Evolutionary conservation across 2,113 vertebrate genomes (phyloP).

Genomic region (Peromyscus leucopus): DNA sequence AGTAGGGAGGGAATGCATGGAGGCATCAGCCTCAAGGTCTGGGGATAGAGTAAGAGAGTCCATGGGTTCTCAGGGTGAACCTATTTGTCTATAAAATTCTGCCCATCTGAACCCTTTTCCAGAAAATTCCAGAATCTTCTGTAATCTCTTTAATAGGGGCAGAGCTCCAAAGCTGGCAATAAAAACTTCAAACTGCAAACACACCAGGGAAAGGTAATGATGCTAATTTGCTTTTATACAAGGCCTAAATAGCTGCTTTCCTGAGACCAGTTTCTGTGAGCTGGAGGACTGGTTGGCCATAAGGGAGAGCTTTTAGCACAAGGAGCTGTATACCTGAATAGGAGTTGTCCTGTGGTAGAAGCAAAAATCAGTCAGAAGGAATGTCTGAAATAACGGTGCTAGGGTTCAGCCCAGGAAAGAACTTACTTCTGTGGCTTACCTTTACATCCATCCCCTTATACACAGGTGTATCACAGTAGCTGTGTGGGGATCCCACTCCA

Average conservation of each 20-base stretch:
- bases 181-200: slow-evolving; percentile 58
- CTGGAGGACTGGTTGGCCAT: background rate
- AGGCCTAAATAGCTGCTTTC: slow-evolving; percentile 56
- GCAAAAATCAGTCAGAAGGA: background rate
- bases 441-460: background rate
- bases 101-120: background rate
- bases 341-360: background rate
- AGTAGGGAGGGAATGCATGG: background rate
- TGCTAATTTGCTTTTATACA: slow-evolving; percentile 60
- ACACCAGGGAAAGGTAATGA: slow-evolving; percentile 62
- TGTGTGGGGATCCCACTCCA: background rate
- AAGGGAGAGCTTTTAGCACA: background rate
- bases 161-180: slow-evolving; percentile 50
- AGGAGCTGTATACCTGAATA: background rate
- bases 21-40: background rate
- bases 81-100: slow-evolving; percentile 17
- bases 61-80: background rate
- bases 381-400: slow-evolving; percentile 9
- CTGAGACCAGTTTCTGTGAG: slow-evolving; percentile 26
- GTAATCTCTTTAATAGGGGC: slow-evolving; percentile 39
- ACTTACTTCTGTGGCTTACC: background rate
- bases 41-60: background rate
- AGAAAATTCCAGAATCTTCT: slow-evolving; percentile 58
- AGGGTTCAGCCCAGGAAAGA: background rate
- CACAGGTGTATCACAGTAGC: background rate